phyloP scores from a whole-genome alignment of 2,797 vertebrate genomes.

The Gymnothorax javanicus region DNA sequence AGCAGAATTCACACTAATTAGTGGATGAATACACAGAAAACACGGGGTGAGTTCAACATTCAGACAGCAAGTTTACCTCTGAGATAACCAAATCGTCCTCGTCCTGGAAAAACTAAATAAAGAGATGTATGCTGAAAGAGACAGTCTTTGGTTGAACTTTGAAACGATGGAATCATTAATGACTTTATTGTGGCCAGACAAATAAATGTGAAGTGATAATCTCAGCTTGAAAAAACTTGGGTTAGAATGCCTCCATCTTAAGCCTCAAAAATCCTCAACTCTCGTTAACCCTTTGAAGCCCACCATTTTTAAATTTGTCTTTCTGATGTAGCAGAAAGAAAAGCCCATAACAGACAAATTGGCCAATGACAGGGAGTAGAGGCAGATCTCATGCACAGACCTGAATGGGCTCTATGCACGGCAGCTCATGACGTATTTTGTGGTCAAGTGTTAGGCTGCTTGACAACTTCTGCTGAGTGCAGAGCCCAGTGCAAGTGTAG shows the following conservation, averaged over 20 bases:
- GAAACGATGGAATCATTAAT: not conserved
- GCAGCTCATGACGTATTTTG: too few species aligned
- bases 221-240: not conserved
- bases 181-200: not conserved
- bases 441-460: too few species aligned
- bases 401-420: too few species aligned
- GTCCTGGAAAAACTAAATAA: slow-evolving; percentile 64
- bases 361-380: too few species aligned
- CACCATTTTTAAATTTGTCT: too few species aligned
- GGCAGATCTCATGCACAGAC: too few species aligned
- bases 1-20: too few species aligned
- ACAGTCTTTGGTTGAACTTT: slow-evolving; percentile 13
- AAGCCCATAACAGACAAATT: too few species aligned
- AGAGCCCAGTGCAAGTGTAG: too few species aligned
- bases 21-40: slow-evolving; percentile 19
- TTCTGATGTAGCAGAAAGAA: too few species aligned
- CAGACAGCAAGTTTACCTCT: slow-evolving; percentile 67
- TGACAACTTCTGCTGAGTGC: too few species aligned
- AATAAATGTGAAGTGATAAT: not conserved
- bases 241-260: not conserved
- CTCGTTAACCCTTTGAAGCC: not conserved
- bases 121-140: slow-evolving; percentile 60
- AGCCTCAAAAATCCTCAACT: not conserved
- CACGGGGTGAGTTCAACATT: slow-evolving; percentile 33
- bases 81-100: slow-evolving; percentile 68